Evolutionary conservation across 2,113 vertebrate genomes (phyloP), one percentile per base, ranked within the genome.

Genomic region (Diadophis punctatus): DNA sequence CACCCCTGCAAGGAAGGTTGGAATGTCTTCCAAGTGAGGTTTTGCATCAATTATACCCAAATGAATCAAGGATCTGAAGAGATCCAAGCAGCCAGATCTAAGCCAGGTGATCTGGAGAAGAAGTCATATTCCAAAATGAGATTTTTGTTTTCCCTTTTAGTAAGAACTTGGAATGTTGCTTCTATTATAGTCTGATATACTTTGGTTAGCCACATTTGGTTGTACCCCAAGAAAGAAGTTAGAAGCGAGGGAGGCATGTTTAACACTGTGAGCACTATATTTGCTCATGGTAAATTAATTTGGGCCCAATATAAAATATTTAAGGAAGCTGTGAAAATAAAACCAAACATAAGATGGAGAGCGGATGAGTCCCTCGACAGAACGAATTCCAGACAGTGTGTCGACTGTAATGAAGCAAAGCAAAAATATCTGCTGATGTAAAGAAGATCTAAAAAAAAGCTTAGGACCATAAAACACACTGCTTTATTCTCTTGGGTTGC

Each of bases 221-320:
- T n/a, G 16, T 27, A 25, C 16, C 5, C 9, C 48, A 51, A 55
- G 56, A 51, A 3, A 16, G 92, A 90, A 4, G 91, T 93, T n/a
- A n/a, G 92, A 89, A 84, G 88, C 63, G 91, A 92, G 86, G 84
- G 90, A 93, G 30, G 94, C 58, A 49, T 55, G 8, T 23, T 91
- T 92, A 84, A 58, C 95, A 86, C 89, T 25, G 46, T 88, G 93
- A 52, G 6, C 23, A 93, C 90, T 48, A 3, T 91, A 7, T 86
- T 92, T 94, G n/a, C 52, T 94, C 52, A 80, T 68, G 0, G 43
- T 91, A 25, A 49, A 86, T 68, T 56, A 58, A 88, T 49, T 93
- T 56, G 27, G n/a, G 52, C 56, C 22, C 39, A 52, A 56, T 92
- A 95, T 93, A 53, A 94, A 94, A 95, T 95, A 95, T 95, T 95